Evolutionary conservation across 1,140 invertebrate species (phyloP).

Genomic region (Panagrolaimus sp.): DNA sequence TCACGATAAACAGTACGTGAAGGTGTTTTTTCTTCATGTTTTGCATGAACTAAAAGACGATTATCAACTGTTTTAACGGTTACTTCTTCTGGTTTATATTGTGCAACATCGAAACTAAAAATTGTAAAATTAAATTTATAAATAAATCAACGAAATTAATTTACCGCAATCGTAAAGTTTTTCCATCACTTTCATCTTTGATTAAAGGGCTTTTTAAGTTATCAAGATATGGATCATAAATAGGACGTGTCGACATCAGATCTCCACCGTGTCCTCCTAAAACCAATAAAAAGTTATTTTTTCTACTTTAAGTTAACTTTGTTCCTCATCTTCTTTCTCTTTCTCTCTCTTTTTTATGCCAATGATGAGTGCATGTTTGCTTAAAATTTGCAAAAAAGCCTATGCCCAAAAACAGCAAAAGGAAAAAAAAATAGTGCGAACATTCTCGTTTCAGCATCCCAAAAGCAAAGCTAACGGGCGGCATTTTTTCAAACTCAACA

Average conservation of each 20-base stretch:
- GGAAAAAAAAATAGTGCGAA: no score
- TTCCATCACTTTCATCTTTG: constrained; percentile 57
- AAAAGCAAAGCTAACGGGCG: no score
- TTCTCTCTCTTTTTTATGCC: no score
- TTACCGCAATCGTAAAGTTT: constrained; percentile 53
- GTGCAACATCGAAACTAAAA: constrained; percentile 67
- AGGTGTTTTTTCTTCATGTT: constrained; percentile 60
- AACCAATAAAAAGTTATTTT: no score
- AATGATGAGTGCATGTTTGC: no score
- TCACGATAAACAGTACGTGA: constrained; percentile 59
- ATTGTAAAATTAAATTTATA: background rate
- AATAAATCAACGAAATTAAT: constrained; percentile 14
- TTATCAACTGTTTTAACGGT: constrained; percentile 78
- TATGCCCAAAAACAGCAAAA: no score
- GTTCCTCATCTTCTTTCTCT: no score
- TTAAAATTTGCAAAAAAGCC: no score
- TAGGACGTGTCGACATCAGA: constrained; percentile 49
- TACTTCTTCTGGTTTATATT: constrained; percentile 77
- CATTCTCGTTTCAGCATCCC: no score
- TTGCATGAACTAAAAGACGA: constrained; percentile 58
- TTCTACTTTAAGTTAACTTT: no score
- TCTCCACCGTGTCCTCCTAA: constrained; percentile 24
- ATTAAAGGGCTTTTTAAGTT: constrained; percentile 57
- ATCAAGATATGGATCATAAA: constrained; percentile 57
- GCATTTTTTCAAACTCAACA: no score